Percentiles rank a stretch among this genome's conserved stretches.
These are phyloP conservation scores for Pangasianodon gigas DNA, from an alignment of 2,113 vertebrate species.

Conservation along the genomic window DNA sequence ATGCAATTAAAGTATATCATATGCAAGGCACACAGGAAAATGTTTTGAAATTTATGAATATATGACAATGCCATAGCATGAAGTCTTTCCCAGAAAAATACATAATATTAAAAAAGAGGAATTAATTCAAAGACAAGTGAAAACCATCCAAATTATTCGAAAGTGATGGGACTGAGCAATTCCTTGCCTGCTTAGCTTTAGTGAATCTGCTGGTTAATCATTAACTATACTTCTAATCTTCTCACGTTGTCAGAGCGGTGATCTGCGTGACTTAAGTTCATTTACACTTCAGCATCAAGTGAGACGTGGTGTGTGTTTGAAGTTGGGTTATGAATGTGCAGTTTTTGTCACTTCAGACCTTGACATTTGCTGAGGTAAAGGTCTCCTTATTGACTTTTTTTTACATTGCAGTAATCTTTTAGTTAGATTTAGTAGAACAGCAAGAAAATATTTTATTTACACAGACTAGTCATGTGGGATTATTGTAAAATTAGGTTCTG, in stretches of 20 bases:
- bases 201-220: constrained; percentile 17
- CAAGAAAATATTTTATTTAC: neutral
- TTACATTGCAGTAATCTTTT: neutral
- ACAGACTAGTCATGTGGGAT: neutral
- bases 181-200: neutral
- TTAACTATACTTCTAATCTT: constrained; percentile 15
- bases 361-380: neutral
- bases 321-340: neutral
- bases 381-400: neutral
- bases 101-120: neutral
- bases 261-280: neutral
- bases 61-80: neutral
- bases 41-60: neutral
- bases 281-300: neutral
- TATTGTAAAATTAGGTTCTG: neutral
- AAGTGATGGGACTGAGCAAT: neutral
- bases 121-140: too few relatives aligned
- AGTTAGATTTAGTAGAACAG: neutral
- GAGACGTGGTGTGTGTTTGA: neutral
- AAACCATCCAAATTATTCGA: too few relatives aligned
- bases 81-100: neutral
- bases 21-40: neutral
- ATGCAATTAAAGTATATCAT: neutral
- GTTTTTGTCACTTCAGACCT: neutral
- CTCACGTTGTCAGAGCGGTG: neutral